phyloP scores from a whole-genome alignment of 1,140 invertebrate species.

The Lepidotrigona ventralis region DNA sequence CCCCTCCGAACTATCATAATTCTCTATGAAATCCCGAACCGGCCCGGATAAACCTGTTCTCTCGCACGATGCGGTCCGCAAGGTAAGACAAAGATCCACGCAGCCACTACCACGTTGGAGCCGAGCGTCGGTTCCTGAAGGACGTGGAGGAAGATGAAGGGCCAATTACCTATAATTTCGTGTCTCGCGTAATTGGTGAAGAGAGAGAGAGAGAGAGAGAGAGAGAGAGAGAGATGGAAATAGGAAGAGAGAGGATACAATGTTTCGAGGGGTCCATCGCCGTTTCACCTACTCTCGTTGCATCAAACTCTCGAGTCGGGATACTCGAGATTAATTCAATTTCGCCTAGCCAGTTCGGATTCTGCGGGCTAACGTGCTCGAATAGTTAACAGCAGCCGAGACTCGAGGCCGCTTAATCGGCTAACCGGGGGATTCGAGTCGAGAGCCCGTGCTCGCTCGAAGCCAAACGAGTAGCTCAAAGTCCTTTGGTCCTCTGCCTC shows the following conservation, averaged over 20 bases:
- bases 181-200: constrained; percentile 57
- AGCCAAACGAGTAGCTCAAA: not conserved
- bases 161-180: constrained; percentile 62
- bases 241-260: not conserved
- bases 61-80: constrained; percentile 22
- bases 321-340: constrained; percentile 55
- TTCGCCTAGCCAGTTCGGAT: constrained; percentile 36
- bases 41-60: constrained; percentile 42
- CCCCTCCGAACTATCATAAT: not conserved
- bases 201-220: constrained; percentile 21
- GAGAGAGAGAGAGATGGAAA: constrained; percentile 28
- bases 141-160: constrained; percentile 50
- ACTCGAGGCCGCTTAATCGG: constrained; percentile 11
- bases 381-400: constrained; percentile 27
- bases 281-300: constrained; percentile 23
- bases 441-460: too few species aligned
- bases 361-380: constrained; percentile 16
- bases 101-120: constrained; percentile 21
- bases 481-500: not conserved
- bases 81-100: constrained; percentile 42
- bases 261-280: constrained; percentile 37
- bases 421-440: not conserved
- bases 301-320: constrained; percentile 25
- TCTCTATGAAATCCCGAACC: constrained; percentile 7
- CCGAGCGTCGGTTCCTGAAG: constrained; percentile 39